phyloP scores from a whole-genome alignment of 2,888 invertebrate species.

The Acrobasis consociella region DNA sequence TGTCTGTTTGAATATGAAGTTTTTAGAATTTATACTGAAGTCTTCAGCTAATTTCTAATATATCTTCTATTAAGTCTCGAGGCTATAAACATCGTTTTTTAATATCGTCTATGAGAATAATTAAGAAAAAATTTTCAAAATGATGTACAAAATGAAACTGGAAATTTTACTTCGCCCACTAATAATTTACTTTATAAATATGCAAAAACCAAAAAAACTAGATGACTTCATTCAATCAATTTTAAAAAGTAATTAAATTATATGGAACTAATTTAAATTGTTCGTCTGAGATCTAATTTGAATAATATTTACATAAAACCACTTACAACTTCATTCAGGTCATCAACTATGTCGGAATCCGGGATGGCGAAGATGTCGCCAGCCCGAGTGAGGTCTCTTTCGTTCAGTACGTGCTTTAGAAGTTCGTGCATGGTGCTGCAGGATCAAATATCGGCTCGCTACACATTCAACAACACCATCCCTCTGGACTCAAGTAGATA shows the following conservation, averaged over 20 bases:
- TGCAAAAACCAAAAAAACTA: not conserved
- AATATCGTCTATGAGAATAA: too few relatives aligned
- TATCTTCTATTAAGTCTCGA: too few relatives aligned
- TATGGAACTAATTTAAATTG: not conserved
- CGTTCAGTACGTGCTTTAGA: slow-evolving; percentile 94
- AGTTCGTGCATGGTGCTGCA: slow-evolving; percentile 91
- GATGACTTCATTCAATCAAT: not conserved
- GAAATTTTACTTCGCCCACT: too few relatives aligned
- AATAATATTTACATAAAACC: slow-evolving; percentile 25
- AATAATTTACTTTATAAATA: too few relatives aligned
- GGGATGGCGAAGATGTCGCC: slow-evolving; percentile 95
- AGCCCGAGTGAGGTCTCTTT: slow-evolving; percentile 94
- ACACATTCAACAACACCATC: slow-evolving; percentile 37
- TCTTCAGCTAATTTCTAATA: too few relatives aligned
- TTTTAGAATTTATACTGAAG: too few relatives aligned
- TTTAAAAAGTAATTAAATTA: slow-evolving; percentile 1
- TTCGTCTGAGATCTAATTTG: slow-evolving; percentile 25
- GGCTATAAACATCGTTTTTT: not conserved
- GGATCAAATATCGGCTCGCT: slow-evolving; percentile 21
- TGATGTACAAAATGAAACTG: too few relatives aligned
- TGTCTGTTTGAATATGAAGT: too few relatives aligned
- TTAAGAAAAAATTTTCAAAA: too few relatives aligned
- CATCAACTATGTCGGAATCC: slow-evolving; percentile 92
- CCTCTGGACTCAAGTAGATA: slow-evolving; percentile 27
- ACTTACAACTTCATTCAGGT: slow-evolving; percentile 91